Evolutionary conservation across 2,888 invertebrate species (phyloP).

Genomic region (Drosophila prostipennis): DNA sequence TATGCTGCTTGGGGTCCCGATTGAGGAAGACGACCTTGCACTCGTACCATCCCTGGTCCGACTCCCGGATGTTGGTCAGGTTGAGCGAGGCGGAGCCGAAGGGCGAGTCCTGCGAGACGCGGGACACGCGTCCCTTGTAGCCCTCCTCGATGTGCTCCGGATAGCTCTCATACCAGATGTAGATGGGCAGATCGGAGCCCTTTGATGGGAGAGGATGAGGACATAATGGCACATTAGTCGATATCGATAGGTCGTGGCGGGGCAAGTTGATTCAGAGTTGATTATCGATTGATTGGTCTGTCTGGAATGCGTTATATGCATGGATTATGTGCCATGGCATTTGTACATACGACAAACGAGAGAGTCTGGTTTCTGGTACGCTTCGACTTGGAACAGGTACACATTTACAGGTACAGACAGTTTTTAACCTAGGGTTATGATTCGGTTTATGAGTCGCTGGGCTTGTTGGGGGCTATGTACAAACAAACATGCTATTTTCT

Average conservation of each 20-base stretch:
- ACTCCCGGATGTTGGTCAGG: conserved; percentile 96
- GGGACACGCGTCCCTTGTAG: conserved; percentile 95
- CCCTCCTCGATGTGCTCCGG: conserved; percentile 98
- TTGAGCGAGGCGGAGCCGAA: conserved; percentile 97
- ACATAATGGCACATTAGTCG: conserved; percentile 12
- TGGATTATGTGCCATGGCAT: conserved; percentile 41
- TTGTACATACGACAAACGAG: conserved; percentile 41
- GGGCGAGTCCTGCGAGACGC: conserved; percentile 93
- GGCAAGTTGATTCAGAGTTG: not conserved
- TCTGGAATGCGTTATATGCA: conserved; percentile 40
- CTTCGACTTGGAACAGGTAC: conserved; percentile 27
- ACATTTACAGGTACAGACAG: conserved; percentile 32
- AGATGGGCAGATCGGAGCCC: conserved; percentile 98
- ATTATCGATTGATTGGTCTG: conserved; percentile 28
- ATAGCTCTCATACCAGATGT: conserved; percentile 99
- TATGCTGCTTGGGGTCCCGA: conserved; percentile 95
- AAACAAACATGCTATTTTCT: conserved; percentile 11
- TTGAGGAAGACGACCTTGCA: conserved; percentile 98
- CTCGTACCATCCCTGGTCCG: conserved; percentile 98
- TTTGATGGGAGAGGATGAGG: not conserved
- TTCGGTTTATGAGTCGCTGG: conserved; percentile 27
- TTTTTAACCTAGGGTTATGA: conserved; percentile 22
- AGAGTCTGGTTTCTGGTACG: conserved; percentile 32
- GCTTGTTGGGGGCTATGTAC: conserved; percentile 22
- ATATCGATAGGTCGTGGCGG: not conserved